A percentile compares a stretch with the other conserved stretches of the same genome.
Conservation (phyloP, 1,140 invertebrate species). For the Neotoxoptera formosana region DNA sequence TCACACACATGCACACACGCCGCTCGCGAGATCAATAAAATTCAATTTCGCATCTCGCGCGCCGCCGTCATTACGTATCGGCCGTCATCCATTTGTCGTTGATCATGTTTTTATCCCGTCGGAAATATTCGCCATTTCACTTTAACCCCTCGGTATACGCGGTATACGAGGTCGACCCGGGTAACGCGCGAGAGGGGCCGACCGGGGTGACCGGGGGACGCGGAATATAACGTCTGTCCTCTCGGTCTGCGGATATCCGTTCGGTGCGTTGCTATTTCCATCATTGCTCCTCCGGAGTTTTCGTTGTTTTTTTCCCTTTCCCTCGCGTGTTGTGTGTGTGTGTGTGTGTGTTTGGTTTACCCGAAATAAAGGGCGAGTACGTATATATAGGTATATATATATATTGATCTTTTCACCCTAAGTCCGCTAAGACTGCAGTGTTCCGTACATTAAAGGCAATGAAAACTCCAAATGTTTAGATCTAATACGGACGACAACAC, state of each 20-base stretch:
- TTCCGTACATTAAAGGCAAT: background rate
- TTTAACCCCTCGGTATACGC: background rate
- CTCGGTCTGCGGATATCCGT: conserved; percentile 43
- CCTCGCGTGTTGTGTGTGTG: background rate
- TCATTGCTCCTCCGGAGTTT: background rate
- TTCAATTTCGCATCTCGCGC: background rate
- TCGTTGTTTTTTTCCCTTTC: background rate
- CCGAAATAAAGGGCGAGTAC: background rate
- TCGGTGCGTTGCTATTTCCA: background rate
- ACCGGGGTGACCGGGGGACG: background rate
- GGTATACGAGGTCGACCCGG: too few species aligned
- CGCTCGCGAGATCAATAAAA: background rate
- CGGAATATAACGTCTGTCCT: conserved; percentile 41
- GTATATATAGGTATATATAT: too few species aligned
- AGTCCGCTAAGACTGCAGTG: conserved; percentile 13
- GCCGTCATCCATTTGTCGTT: background rate
- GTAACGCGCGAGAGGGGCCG: background rate
- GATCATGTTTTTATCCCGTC: background rate
- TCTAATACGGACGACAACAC: background rate
- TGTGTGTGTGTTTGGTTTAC: background rate
- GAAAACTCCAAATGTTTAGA: background rate
- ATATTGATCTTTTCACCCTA: conserved; percentile 36
- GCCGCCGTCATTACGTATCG: background rate
- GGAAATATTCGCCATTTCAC: background rate
- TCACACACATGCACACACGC: background rate